Evolutionary conservation across 1,140 invertebrate genomes (phyloP).

Genomic region (Solenopsis invicta): DNA sequence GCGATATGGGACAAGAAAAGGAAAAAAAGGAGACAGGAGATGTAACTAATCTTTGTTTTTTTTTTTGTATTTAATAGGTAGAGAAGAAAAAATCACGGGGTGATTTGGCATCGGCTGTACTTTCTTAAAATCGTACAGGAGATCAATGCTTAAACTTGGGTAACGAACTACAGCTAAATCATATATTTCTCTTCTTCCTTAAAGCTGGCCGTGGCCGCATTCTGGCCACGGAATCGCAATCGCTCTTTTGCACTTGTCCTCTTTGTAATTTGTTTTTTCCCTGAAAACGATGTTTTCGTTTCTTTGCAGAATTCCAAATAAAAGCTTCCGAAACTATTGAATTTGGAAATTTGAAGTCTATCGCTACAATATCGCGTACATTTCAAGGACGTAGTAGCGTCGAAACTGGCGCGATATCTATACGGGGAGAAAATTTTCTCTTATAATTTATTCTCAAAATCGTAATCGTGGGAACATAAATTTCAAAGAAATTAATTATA

Average conservation of each 20-base stretch:
- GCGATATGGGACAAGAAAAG: constrained; percentile 26
- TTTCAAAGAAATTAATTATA: too few relatives aligned
- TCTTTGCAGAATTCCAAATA: neutral
- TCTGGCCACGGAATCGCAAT: constrained; percentile 44
- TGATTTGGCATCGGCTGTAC: constrained; percentile 86
- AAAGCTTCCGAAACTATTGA: neutral
- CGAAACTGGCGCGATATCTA: constrained; percentile 62
- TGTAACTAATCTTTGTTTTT: constrained; percentile 33
- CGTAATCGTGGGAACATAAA: too few relatives aligned
- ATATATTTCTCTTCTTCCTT: constrained; percentile 59
- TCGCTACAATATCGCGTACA: constrained; percentile 52
- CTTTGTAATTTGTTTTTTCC: neutral
- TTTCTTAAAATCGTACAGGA: constrained; percentile 82
- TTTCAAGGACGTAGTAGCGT: constrained; percentile 50
- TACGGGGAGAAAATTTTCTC: too few relatives aligned
- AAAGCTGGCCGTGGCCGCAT: constrained; percentile 59
- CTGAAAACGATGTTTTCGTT: neutral
- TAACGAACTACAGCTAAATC: constrained; percentile 76
- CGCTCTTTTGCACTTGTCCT: constrained; percentile 22
- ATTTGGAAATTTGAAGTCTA: neutral
- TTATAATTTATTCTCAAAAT: too few relatives aligned
- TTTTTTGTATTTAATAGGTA: constrained; percentile 43
- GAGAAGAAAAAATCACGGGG: constrained; percentile 65
- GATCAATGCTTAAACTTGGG: constrained; percentile 84
- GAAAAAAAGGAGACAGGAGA: neutral